phyloP scores from a whole-genome alignment of 2,113 vertebrate species.

The Etheostoma spectabile region DNA sequence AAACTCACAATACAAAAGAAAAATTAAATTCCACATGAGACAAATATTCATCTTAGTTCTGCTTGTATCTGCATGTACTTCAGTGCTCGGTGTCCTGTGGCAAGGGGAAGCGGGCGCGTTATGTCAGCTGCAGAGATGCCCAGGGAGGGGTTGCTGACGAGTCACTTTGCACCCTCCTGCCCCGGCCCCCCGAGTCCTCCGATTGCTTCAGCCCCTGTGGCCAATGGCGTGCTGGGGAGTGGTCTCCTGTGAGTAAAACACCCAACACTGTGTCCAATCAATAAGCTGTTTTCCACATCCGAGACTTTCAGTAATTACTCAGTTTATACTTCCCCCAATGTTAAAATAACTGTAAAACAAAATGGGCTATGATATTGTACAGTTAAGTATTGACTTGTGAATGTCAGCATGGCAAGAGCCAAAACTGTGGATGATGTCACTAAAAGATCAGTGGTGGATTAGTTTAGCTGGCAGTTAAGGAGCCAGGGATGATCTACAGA shows the following conservation, averaged over 20 bases:
- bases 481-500: slow-evolving; percentile 19
- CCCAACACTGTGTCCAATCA: slow-evolving; percentile 45
- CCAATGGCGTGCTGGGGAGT: slow-evolving; percentile 92
- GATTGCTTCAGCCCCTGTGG: slow-evolving; percentile 93
- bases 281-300: slow-evolving; percentile 40
- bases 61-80: slow-evolving; percentile 33
- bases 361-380: slow-evolving; percentile 16
- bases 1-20: background rate
- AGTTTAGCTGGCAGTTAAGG: slow-evolving; percentile 2
- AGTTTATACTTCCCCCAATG: slow-evolving; percentile 1
- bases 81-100: slow-evolving; percentile 96
- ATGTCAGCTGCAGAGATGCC: slow-evolving; percentile 94
- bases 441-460: background rate
- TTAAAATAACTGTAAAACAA: slow-evolving; percentile 32
- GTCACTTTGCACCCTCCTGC: slow-evolving; percentile 87
- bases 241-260: slow-evolving; percentile 91
- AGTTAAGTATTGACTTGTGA: slow-evolving; percentile 25
- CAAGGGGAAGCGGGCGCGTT: slow-evolving; percentile 90
- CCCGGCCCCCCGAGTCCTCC: slow-evolving; percentile 88
- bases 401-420: background rate
- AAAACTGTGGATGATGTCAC: background rate
- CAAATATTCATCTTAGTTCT: slow-evolving; percentile 23
- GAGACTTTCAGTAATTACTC: slow-evolving; percentile 26
- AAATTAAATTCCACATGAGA: background rate
- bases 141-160: slow-evolving; percentile 89